A percentile compares a stretch with the other conserved stretches of the same genome.
Conservation (phyloP, 92 coral and sea anemone species). For the Parazoanthus darwini region DNA sequence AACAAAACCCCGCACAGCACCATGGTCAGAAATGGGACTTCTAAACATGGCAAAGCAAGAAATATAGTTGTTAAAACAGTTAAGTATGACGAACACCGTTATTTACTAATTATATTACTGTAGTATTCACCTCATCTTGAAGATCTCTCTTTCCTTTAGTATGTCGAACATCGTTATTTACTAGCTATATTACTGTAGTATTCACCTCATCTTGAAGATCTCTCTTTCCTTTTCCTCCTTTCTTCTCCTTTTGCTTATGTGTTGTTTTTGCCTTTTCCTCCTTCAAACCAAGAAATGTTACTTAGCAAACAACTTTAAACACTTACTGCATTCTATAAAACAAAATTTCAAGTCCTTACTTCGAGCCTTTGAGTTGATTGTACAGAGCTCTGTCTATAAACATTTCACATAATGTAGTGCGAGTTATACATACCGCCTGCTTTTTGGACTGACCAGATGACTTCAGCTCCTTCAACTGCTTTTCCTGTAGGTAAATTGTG, state of each 20-base stretch:
- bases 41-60: too few species aligned
- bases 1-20: too few species aligned
- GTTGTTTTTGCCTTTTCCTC: constrained; percentile 92
- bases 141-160: constrained; percentile 72
- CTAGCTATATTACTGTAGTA: too few species aligned
- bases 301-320: neutral
- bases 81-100: too few species aligned
- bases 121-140: constrained; percentile 72
- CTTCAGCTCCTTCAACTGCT: constrained; percentile 87
- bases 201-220: constrained; percentile 85
- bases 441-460: constrained; percentile 92
- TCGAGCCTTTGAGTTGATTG: too few species aligned
- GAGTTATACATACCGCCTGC: constrained; percentile 80
- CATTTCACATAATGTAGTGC: too few species aligned
- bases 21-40: too few species aligned
- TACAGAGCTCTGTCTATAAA: too few species aligned
- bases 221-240: constrained; percentile 83
- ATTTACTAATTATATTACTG: too few species aligned
- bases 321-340: neutral
- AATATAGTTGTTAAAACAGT: too few species aligned
- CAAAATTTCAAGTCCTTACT: neutral
- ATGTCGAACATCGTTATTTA: too few species aligned
- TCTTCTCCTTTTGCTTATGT: constrained; percentile 87
- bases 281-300: constrained; percentile 43
- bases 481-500: constrained; percentile 59